These are phyloP conservation scores for Torymus aiolomorphi DNA, from an alignment of 2,888 invertebrate genomes.

Conservation along the genomic window DNA sequence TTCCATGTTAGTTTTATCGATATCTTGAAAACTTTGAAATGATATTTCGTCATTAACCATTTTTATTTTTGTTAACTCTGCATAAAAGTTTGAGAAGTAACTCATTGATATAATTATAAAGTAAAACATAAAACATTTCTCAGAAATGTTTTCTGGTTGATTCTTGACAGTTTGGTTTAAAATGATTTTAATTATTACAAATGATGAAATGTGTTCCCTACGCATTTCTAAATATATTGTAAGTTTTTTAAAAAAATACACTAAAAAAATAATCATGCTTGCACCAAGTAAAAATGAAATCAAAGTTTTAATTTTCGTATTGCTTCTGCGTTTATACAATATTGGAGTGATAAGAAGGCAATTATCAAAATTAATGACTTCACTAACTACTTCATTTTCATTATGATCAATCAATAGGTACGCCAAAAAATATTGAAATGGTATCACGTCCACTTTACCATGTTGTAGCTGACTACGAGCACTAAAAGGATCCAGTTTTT, in stretches of 20 bases:
- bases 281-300: neutral
- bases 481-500: neutral
- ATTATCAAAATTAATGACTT: neutral
- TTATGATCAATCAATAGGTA: neutral
- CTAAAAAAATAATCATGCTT: neutral
- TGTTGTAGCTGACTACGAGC: neutral
- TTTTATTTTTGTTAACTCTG: neutral
- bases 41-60: neutral
- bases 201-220: neutral
- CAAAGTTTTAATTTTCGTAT: neutral
- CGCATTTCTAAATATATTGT: neutral
- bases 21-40: neutral
- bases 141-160: neutral
- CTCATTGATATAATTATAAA: slow-evolving; percentile 19
- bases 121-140: neutral
- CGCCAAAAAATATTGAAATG: neutral
- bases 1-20: neutral
- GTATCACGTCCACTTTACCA: neutral
- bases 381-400: neutral
- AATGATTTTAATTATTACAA: neutral
- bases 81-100: slow-evolving; percentile 21
- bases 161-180: neutral
- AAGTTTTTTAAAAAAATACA: neutral
- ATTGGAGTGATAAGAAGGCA: neutral
- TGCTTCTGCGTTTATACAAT: neutral